A percentile compares a stretch with the other conserved stretches of the same genome.
These are phyloP conservation scores for Esox niger DNA, from an alignment of 2,113 vertebrate species.

Conservation along the genomic window DNA sequence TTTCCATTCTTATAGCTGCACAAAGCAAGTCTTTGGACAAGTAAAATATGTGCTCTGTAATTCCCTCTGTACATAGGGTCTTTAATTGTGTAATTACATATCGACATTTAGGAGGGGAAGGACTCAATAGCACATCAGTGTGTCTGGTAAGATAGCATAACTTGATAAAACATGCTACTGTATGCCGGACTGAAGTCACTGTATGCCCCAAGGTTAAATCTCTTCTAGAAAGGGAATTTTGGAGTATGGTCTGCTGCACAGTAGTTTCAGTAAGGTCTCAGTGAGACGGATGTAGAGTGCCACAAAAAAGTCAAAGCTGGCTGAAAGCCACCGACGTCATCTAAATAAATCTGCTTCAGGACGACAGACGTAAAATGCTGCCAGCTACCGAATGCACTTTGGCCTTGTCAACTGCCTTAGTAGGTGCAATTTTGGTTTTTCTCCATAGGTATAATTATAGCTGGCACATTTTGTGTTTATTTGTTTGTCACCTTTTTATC, in stretches of 20 bases:
- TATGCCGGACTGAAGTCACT: conserved; percentile 56
- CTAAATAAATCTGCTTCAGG: conserved; percentile 87
- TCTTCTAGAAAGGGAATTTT: conserved; percentile 86
- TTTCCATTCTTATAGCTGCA: conserved; percentile 27
- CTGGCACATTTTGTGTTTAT: conserved; percentile 21
- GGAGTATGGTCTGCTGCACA: conserved; percentile 82
- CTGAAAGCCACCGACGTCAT: conserved; percentile 91
- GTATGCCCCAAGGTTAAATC: conserved; percentile 83
- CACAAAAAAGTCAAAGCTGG: conserved; percentile 86
- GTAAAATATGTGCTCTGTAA: conserved; percentile 44
- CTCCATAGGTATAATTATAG: conserved; percentile 27
- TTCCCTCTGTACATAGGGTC: conserved; percentile 34
- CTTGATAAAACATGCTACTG: conserved; percentile 36
- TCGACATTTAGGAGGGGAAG: conserved; percentile 33
- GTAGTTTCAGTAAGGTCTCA: conserved; percentile 77
- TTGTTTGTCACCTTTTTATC: background rate
- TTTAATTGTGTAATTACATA: conserved; percentile 46
- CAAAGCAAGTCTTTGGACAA: conserved; percentile 10
- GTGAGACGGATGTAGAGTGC: conserved; percentile 83
- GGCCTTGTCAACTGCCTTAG: conserved; percentile 79
- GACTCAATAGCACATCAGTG: conserved; percentile 43
- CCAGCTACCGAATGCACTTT: conserved; percentile 83
- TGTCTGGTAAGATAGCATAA: conserved; percentile 33
- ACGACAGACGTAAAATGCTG: conserved; percentile 82
- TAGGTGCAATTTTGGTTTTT: conserved; percentile 37